These are phyloP conservation scores for Sylvia borin DNA, from an alignment of 2,797 vertebrate species.

Conservation along the genomic window DNA sequence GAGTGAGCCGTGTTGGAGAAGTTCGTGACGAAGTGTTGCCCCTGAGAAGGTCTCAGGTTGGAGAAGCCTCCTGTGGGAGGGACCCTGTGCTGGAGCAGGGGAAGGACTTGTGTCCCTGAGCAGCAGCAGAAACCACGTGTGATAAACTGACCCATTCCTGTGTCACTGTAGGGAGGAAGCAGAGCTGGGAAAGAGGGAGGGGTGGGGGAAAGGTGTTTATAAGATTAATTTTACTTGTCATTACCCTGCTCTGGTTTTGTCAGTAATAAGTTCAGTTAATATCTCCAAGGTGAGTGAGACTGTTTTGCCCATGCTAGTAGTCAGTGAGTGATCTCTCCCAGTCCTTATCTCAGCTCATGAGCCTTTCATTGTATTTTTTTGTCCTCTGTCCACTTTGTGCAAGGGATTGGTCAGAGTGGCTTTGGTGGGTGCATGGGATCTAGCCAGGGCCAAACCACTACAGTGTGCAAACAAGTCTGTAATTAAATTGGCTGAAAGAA, in stretches of 20 bases:
- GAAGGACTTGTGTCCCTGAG: background rate
- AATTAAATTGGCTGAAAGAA: background rate
- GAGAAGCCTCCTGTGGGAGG: background rate
- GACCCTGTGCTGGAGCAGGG: background rate
- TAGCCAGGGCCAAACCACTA: background rate
- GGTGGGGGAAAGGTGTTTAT: background rate
- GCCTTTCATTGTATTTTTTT: background rate
- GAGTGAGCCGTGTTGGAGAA: background rate
- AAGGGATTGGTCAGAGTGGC: background rate
- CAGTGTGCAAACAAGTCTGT: background rate
- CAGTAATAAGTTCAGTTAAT: background rate
- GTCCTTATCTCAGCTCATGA: background rate
- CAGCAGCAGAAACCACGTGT: accelerated
- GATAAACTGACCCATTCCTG: background rate
- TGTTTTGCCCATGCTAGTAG: accelerated
- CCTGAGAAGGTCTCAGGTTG: background rate
- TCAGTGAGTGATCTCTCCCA: background rate
- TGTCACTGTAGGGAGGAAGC: background rate
- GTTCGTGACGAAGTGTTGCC: background rate
- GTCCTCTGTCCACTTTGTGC: background rate
- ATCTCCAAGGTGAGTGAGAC: background rate
- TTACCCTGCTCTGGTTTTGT: background rate
- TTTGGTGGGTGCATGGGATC: background rate
- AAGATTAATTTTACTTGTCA: background rate
- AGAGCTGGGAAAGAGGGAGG: background rate